phyloP scores from a whole-genome alignment of 2,113 vertebrate genomes.

The Albula goreensis region DNA sequence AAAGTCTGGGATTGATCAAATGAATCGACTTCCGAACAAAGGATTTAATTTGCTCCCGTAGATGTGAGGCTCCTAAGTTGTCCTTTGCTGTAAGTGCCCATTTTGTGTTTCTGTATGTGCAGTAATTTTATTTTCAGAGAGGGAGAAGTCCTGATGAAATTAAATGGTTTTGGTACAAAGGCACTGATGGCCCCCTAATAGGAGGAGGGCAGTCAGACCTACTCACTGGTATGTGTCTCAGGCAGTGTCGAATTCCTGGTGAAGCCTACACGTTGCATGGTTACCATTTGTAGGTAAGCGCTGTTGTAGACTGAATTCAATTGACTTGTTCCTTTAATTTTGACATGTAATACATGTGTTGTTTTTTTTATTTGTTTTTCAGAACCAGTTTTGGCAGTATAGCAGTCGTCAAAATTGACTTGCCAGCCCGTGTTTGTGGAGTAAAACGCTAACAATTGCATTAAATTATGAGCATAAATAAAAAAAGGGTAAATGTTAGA shows the following conservation, averaged over 20 bases:
- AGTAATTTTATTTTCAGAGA: too few relatives aligned
- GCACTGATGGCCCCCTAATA: not conserved
- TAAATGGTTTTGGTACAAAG: too few relatives aligned
- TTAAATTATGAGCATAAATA: not conserved
- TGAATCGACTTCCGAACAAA: not conserved
- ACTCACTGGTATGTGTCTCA: not conserved
- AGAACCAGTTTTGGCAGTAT: too few relatives aligned
- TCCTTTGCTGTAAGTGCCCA: not conserved
- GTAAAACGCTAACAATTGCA: not conserved
- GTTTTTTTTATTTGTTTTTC: too few relatives aligned
- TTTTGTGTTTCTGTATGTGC: not conserved
- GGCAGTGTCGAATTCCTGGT: too few relatives aligned
- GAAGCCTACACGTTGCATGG: too few relatives aligned
- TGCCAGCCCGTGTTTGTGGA: not conserved
- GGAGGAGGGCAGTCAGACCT: slow-evolving; percentile 10
- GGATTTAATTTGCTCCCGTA: not conserved
- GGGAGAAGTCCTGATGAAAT: too few relatives aligned
- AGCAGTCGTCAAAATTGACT: not conserved
- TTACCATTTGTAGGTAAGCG: too few relatives aligned
- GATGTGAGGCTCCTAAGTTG: not conserved
- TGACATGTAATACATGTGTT: too few relatives aligned
- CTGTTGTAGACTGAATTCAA: too few relatives aligned
- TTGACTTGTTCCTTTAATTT: too few relatives aligned
- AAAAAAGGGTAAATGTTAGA: not conserved
- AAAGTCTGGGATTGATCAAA: not conserved